phyloP scores from a whole-genome alignment of 2,888 invertebrate species.

The Linyphia triangularis region DNA sequence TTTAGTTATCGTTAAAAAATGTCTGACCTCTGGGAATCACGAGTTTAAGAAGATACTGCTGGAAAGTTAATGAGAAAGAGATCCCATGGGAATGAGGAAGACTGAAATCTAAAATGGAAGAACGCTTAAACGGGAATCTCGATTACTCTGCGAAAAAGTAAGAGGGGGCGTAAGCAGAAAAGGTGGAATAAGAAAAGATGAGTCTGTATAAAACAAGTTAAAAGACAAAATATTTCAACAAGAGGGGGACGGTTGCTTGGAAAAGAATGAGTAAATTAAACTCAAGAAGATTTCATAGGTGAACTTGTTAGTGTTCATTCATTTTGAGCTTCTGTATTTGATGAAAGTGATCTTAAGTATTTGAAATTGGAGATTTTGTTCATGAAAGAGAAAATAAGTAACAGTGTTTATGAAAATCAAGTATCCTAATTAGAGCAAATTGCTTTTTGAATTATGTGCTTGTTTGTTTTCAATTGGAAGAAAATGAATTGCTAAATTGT shows the following conservation, averaged over 20 bases:
- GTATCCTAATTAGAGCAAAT: no score
- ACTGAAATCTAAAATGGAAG: conserved; percentile 28
- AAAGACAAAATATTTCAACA: conserved; percentile 38
- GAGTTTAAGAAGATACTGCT: conserved; percentile 29
- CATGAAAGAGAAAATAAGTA: no score
- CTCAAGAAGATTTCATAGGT: conserved; percentile 32
- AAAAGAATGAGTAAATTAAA: conserved; percentile 45
- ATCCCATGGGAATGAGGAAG: conserved; percentile 1
- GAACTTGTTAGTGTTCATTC: conserved; percentile 55
- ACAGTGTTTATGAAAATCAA: no score
- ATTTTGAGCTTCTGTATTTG: conserved; percentile 49
- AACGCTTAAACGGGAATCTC: not conserved
- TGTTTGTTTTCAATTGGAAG: no score
- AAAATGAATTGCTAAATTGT: no score
- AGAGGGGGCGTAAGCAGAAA: conserved; percentile 3
- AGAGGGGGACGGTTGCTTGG: not conserved
- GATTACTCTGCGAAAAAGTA: conserved; percentile 14
- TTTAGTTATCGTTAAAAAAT: conserved; percentile 52
- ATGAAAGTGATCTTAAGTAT: no score
- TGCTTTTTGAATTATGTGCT: no score
- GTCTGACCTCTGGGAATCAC: conserved; percentile 22
- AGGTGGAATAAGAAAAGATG: not conserved
- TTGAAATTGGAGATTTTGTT: no score
- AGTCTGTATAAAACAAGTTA: conserved; percentile 39
- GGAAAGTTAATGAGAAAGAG: conserved; percentile 41